Base-by-base conservation (phyloP, 1,140 invertebrate species). In the Solenopsis fugax region DNA sequence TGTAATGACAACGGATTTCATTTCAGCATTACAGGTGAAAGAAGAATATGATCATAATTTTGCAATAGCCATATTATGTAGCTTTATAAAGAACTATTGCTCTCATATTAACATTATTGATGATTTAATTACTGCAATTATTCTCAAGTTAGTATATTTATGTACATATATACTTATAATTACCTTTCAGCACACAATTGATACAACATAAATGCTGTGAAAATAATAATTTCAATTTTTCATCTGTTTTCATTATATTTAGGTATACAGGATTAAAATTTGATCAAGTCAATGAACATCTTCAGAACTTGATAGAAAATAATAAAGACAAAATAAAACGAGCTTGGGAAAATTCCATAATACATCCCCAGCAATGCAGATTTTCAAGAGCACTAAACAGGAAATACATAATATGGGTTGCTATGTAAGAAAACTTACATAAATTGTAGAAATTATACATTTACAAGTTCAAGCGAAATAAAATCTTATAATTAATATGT, bases 271-370 rank as follows among this genome's bases (percentile, higher is more conserved):
- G 16, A 76, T 60, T 76, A 24, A 60, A 76, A 0, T 76, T 76
- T 41, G 73, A 24, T 16, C 37, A 76, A 60, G 4, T 76, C 7
- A 76, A 76, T 21, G 13, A 76, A 60, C 37, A 76, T 13, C 73
- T 76, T 60, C 37, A 5, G 0, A 24, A 76, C 21, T 41, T 76
- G 7, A 58, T 16, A 0, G 18, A 5, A 60, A 24, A 60, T 60
- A 45, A 76, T 4, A 18, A 76, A 24, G 9, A 3, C 16, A 5
- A 13, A 45, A 24, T 6, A 60, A 75, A 2, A n/a, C 37, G 0
- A 9, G 13, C 3, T 60, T 76, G 13, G 54, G 0, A 45, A 41
- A 24, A 18, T 45, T 10, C n/a, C 0, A 10, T 2, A 13, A 24
- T 50, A 50, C 6, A 24, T 71, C 9, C 12, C 1, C 1, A 16